A percentile compares a stretch with the other conserved stretches of the same genome.
phyloP scores from a whole-genome alignment of 2,797 vertebrate species.

The Brachyalestes nurse region DNA sequence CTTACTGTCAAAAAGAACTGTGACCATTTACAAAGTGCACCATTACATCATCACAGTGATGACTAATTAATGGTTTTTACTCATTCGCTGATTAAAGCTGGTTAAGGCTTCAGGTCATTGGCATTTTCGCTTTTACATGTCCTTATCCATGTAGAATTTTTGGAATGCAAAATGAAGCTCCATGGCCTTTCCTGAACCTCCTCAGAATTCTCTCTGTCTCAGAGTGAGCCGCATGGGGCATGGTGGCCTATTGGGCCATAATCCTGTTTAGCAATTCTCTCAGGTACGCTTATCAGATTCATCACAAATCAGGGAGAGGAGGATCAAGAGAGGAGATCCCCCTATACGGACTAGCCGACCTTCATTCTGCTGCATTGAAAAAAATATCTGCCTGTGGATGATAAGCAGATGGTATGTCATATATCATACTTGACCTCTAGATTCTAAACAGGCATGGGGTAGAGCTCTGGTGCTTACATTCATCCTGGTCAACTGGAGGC shows the following conservation, averaged over 20 bases:
- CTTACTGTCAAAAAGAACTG: neutral
- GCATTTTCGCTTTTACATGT: neutral
- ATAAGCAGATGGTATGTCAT: conserved; percentile 78
- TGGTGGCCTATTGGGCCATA: conserved; percentile 72
- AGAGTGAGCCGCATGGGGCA: conserved; percentile 65
- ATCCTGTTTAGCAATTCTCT: conserved; percentile 74
- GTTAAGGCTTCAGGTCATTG: neutral
- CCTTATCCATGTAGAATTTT: neutral
- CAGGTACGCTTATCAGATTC: conserved; percentile 73
- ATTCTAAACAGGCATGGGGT: conserved; percentile 68
- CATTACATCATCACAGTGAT: neutral
- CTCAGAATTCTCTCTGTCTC: neutral
- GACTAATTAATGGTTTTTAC: neutral
- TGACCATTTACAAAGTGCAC: neutral
- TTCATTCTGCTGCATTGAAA: conserved; percentile 67
- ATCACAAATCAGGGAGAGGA: conserved; percentile 56
- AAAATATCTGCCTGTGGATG: conserved; percentile 70
- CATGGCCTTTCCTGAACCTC: conserved; percentile 23
- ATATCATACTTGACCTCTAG: conserved; percentile 77
- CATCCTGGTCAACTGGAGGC: conserved; percentile 56
- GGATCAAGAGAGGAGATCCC: conserved; percentile 69
- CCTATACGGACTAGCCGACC: conserved; percentile 71
- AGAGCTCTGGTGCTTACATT: conserved; percentile 58
- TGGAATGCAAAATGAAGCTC: conserved; percentile 28
- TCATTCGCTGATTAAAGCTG: neutral